A percentile compares a stretch with the other conserved stretches of the same genome.
These are phyloP conservation scores for Galago senegalensis DNA, from an alignment of 2,797 vertebrate species.

Conservation along the genomic window DNA sequence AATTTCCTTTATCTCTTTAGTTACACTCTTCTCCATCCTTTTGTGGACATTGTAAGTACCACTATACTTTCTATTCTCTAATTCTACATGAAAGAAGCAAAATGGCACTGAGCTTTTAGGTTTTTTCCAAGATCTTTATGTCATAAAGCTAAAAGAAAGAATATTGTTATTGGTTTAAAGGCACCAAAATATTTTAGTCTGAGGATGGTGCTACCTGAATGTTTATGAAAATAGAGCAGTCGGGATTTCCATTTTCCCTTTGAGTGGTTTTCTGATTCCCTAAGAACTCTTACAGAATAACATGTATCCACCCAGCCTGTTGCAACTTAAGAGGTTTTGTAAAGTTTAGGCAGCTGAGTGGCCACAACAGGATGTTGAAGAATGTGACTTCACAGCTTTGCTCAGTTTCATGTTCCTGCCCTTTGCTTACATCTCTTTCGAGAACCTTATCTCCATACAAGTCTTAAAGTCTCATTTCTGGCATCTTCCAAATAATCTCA, in stretches of 20 bases:
- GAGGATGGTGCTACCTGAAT: not conserved
- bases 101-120: not conserved
- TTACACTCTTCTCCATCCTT: not conserved
- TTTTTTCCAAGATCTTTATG: not conserved
- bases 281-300: slow-evolving; percentile 7
- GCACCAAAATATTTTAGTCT: not conserved
- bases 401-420: not conserved
- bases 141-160: not conserved
- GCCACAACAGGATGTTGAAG: not conserved
- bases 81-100: not conserved
- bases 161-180: not conserved
- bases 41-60: not conserved
- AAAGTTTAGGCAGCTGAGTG: not conserved
- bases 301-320: not conserved
- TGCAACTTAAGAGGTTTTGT: not conserved
- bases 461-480: not conserved
- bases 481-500: not conserved
- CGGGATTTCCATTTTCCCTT: not conserved
- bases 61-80: not conserved
- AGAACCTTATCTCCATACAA: not conserved
- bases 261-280: not conserved
- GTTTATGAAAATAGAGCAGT: not conserved
- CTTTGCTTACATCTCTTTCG: not conserved
- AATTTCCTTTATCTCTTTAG: not conserved
- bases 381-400: not conserved